phyloP scores from a whole-genome alignment of 2,888 invertebrate genomes.

The Harpalus rubripes region DNA sequence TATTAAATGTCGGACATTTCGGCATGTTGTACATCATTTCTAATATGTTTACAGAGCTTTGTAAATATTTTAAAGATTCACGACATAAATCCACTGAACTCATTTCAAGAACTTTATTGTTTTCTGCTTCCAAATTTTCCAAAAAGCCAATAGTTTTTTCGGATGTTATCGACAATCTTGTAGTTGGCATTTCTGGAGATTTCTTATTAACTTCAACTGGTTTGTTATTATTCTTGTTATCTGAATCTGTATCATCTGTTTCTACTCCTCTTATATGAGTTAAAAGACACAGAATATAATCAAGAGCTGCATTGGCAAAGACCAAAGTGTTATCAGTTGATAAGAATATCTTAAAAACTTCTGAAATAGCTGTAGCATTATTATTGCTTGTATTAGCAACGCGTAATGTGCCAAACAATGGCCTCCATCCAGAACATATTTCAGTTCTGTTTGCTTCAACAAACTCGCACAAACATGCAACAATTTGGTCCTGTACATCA shows the following conservation, averaged over 20 bases:
- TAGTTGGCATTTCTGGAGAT: conserved; percentile 16
- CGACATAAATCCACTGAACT: conserved; percentile 81
- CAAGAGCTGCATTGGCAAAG: conserved; percentile 95
- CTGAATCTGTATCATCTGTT: conserved; percentile 75
- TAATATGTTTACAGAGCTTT: conserved; percentile 92
- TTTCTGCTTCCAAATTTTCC: conserved; percentile 70
- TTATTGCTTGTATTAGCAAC: conserved; percentile 86
- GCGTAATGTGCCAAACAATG: conserved; percentile 94
- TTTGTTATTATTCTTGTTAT: conserved; percentile 78
- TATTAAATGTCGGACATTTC: conserved; percentile 94
- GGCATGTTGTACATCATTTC: conserved; percentile 97
- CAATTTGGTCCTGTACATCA: conserved; percentile 93
- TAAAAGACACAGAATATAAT: conserved; percentile 94
- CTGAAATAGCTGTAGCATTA: conserved; percentile 87
- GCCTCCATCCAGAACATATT: conserved; percentile 97
- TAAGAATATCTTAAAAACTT: conserved; percentile 96
- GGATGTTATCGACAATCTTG: conserved; percentile 49
- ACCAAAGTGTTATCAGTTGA: conserved; percentile 95
- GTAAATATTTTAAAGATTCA: conserved; percentile 91
- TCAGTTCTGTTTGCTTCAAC: conserved; percentile 96
- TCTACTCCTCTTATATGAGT: conserved; percentile 87
- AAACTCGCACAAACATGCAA: conserved; percentile 96
- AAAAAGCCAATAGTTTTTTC: conserved; percentile 71
- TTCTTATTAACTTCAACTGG: conserved; percentile 78
- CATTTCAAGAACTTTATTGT: conserved; percentile 72